Evolutionary conservation across 2,113 vertebrate species (phyloP).

Genomic region (Lampris incognitus): DNA sequence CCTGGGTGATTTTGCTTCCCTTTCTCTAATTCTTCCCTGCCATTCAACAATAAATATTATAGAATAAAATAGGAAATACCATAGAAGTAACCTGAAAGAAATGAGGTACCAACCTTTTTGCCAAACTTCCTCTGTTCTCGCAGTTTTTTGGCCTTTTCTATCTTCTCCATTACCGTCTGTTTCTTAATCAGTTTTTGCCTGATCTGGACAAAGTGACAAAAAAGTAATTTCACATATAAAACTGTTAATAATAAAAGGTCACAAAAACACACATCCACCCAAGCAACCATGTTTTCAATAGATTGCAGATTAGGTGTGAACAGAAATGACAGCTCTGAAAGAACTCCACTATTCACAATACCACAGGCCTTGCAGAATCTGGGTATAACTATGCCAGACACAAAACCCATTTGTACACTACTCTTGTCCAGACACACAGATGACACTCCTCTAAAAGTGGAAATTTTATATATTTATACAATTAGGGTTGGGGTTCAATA

Average conservation of each 20-base stretch:
- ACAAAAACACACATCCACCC: too few relatives aligned
- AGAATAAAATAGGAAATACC: neutral
- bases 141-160: slow-evolving; percentile 95
- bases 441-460: too few relatives aligned
- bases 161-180: slow-evolving; percentile 90
- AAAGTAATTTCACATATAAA: neutral
- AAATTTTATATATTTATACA: too few relatives aligned
- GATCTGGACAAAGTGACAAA: slow-evolving; percentile 66
- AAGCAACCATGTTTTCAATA: too few relatives aligned
- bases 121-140: slow-evolving; percentile 94
- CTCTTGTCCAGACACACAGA: too few relatives aligned
- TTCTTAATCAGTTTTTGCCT: slow-evolving; percentile 94
- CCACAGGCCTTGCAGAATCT: too few relatives aligned
- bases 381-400: too few relatives aligned
- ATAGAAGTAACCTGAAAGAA: neutral
- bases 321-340: too few relatives aligned
- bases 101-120: slow-evolving; percentile 88
- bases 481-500: too few relatives aligned
- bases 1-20: neutral
- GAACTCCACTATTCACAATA: too few relatives aligned
- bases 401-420: too few relatives aligned
- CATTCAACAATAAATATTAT: neutral
- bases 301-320: too few relatives aligned
- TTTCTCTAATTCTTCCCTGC: neutral
- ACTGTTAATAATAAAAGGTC: neutral